Percentiles rank a stretch among this genome's conserved stretches.
Evolutionary conservation across 92 coral and sea anemone genomes (phyloP).

Genomic region (Desmophyllum pertusum): DNA sequence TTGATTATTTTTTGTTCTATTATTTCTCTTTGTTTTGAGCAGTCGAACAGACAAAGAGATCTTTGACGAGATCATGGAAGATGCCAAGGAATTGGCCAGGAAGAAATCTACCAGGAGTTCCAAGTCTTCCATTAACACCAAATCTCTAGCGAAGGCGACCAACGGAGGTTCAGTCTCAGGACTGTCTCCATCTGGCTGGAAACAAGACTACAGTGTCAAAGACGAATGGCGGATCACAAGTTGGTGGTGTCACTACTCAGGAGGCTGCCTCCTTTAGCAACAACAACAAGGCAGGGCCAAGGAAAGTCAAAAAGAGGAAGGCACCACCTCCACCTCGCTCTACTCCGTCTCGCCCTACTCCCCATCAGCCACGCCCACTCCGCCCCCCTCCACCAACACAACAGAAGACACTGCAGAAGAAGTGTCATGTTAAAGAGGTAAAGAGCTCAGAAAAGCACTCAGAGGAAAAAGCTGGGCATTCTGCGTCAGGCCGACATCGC

Average conservation of each 20-base stretch:
- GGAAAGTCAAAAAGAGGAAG: neutral
- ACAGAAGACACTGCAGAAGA: too few species aligned
- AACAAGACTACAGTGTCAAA: neutral
- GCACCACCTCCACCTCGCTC: neutral
- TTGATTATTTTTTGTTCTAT: neutral
- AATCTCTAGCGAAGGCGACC: neutral
- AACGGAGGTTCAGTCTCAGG: too few species aligned
- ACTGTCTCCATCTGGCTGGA: too few species aligned
- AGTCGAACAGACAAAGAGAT: constrained; percentile 7
- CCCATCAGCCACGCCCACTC: neutral
- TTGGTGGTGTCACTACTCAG: neutral
- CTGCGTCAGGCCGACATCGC: neutral
- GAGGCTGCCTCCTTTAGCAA: neutral
- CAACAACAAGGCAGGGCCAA: neutral
- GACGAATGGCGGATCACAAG: neutral
- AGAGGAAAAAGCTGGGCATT: neutral
- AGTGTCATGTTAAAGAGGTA: neutral
- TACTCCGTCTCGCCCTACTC: neutral
- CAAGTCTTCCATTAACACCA: neutral
- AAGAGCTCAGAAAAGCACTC: neutral
- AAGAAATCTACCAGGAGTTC: too few species aligned
- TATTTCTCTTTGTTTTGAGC: neutral
- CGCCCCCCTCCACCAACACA: neutral
- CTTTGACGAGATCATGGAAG: neutral
- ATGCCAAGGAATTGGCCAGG: neutral